Evolutionary conservation across 2,888 invertebrate species (phyloP).

Genomic region (Tuberolachnus salignus): DNA sequence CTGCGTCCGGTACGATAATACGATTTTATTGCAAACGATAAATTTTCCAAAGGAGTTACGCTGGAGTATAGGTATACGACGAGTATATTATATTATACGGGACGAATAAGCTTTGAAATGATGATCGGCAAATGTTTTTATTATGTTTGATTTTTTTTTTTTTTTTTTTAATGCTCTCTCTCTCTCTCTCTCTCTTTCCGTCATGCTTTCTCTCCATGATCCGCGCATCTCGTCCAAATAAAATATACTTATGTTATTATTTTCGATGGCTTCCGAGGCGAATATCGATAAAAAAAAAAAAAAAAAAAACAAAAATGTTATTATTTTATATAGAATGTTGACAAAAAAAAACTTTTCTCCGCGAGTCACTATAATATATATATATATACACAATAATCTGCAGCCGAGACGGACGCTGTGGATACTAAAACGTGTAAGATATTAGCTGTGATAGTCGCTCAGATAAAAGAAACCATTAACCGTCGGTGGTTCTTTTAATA

Average conservation of each 20-base stretch:
- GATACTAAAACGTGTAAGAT: background rate
- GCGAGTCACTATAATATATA: no score
- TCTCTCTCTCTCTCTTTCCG: background rate
- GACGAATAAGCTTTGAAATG: background rate
- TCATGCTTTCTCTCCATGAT: no score
- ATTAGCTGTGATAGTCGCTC: background rate
- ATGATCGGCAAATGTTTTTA: conserved; percentile 17
- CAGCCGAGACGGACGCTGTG: background rate
- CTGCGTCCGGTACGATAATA: conserved; percentile 17
- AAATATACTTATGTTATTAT: conserved; percentile 7
- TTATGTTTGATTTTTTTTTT: no score
- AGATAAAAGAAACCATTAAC: conserved; percentile 11
- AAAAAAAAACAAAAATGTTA: no score
- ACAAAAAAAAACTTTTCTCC: no score
- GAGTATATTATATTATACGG: no score
- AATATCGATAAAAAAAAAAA: no score
- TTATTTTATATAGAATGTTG: no score
- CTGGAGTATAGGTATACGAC: background rate
- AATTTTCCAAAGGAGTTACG: background rate
- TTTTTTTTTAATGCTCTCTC: no score
- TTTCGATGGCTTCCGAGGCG: background rate
- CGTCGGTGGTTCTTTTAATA: conserved; percentile 17
- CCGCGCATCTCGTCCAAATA: no score
- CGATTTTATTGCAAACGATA: conserved; percentile 23
- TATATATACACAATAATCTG: no score